phyloP scores from a whole-genome alignment of 2,888 invertebrate species.

The Drepana falcataria region DNA sequence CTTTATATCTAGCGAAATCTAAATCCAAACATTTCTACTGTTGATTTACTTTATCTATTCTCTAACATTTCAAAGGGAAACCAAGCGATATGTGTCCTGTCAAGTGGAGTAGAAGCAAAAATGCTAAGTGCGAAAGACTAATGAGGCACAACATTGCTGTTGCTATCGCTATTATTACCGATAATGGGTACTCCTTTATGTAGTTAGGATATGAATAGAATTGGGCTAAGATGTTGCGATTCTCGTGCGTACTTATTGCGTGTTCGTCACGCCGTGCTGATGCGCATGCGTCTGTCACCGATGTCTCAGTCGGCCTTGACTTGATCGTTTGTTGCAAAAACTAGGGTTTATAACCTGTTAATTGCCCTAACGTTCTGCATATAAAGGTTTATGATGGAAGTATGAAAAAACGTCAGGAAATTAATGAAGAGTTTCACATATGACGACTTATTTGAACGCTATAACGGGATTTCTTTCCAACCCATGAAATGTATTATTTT shows the following conservation, averaged over 20 bases:
- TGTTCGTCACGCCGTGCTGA: background rate
- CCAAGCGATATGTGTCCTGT: no score
- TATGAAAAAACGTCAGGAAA: no score
- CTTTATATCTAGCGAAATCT: no score
- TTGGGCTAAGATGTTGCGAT: background rate
- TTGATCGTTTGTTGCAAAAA: constrained; percentile 23
- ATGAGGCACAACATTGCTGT: background rate
- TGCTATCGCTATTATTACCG: background rate
- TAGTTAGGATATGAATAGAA: background rate
- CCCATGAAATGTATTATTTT: no score
- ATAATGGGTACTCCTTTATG: background rate
- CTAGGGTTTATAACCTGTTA: constrained; percentile 25
- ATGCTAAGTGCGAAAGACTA: no score
- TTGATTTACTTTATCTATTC: no score
- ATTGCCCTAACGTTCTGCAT: constrained; percentile 11
- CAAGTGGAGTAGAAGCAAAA: no score
- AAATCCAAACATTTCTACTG: no score
- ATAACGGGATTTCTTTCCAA: no score
- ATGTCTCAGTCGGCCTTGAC: constrained; percentile 26
- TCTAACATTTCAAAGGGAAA: no score
- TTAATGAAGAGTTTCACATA: no score
- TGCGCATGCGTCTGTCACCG: constrained; percentile 2
- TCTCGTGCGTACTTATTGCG: background rate
- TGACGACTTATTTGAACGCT: no score
- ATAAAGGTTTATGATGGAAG: background rate